Percentiles rank a stretch among this genome's conserved stretches.
Conservation (phyloP, 2,888 invertebrate genomes). For the Scaptomyza parva region DNA sequence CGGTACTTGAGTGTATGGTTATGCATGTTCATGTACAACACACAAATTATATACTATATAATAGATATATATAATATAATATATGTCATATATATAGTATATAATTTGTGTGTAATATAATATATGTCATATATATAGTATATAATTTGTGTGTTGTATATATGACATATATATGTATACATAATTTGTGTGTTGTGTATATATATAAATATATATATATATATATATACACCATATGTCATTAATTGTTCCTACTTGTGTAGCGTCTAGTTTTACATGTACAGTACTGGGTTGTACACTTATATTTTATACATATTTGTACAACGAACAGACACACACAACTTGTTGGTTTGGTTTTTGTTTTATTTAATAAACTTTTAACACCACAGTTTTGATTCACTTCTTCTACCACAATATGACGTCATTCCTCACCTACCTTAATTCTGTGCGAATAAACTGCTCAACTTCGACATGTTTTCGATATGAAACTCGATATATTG, state of each 20-base stretch:
- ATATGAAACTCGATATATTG: slow-evolving; percentile 5
- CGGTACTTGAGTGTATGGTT: not conserved
- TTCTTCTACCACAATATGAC: slow-evolving; percentile 33
- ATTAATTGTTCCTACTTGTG: not conserved
- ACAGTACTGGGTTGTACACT: not conserved
- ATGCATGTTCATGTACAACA: no score
- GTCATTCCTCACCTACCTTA: slow-evolving; percentile 48
- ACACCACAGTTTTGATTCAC: not conserved
- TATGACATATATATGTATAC: not conserved
- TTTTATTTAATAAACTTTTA: not conserved
- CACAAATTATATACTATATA: no score
- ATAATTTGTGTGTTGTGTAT: not conserved
- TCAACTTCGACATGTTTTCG: slow-evolving; percentile 9
- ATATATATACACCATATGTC: not conserved
- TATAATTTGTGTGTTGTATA: no score
- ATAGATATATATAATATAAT: no score
- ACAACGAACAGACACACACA: not conserved
- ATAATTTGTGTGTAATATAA: no score
- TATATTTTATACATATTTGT: not conserved
- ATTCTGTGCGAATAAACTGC: slow-evolving; percentile 30
- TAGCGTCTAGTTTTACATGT: slow-evolving; percentile 2
- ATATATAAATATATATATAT: not conserved
- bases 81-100: no score
- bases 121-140: no score
- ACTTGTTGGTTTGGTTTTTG: not conserved